Evolutionary conservation across 2,797 vertebrate genomes (phyloP).

Genomic region (Notamacropus eugenii): DNA sequence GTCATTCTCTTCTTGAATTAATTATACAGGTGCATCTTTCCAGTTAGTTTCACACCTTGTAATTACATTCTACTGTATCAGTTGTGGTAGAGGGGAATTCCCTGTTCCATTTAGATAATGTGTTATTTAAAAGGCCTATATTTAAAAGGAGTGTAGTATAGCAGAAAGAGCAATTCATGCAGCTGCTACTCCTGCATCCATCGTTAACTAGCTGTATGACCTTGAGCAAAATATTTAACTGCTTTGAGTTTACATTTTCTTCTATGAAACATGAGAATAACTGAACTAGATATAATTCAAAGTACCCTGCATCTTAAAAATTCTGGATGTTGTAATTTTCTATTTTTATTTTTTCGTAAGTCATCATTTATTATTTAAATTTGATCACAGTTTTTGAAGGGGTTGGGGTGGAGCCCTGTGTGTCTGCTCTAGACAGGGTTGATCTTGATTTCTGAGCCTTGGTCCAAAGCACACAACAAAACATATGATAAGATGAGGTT

Average conservation of each 20-base stretch:
- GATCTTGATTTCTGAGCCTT: too few relatives aligned
- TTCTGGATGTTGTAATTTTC: background rate
- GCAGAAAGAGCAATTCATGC: background rate
- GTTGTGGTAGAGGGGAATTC: background rate
- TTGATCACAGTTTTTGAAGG: too few relatives aligned
- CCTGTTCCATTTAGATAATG: background rate
- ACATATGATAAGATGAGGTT: too few relatives aligned
- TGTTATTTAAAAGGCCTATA: background rate
- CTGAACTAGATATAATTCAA: background rate
- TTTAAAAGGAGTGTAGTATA: background rate
- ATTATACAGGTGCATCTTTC: background rate
- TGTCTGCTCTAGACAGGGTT: too few relatives aligned
- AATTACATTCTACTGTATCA: background rate
- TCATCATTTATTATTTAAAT: too few relatives aligned
- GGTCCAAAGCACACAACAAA: too few relatives aligned
- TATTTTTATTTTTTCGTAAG: too few relatives aligned
- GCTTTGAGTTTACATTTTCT: background rate
- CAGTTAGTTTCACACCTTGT: background rate
- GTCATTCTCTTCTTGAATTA: background rate
- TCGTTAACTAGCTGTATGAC: background rate
- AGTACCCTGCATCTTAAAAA: background rate
- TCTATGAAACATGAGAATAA: background rate
- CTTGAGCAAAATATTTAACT: background rate
- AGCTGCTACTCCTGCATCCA: background rate
- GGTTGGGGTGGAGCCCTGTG: too few relatives aligned